phyloP scores from a whole-genome alignment of 2,888 invertebrate species.

The Melitaea athalia region DNA sequence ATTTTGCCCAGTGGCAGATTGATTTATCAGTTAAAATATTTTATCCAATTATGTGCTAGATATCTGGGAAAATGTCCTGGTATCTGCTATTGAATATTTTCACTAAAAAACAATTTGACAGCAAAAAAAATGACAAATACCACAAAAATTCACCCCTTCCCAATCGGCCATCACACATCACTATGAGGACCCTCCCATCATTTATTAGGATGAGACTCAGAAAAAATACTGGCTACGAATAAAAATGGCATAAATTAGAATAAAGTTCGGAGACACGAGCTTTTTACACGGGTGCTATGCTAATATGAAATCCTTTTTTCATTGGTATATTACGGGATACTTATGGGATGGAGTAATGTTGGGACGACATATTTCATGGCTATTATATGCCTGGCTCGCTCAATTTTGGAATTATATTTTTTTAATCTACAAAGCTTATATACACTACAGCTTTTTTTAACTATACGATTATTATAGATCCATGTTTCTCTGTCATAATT shows the following conservation, averaged over 20 bases:
- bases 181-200: constrained; percentile 30
- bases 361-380: neutral
- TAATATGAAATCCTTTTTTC: constrained; percentile 14
- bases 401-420: neutral
- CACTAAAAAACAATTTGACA: neutral
- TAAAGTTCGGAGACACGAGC: constrained; percentile 26
- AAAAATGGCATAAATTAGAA: constrained; percentile 27
- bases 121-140: neutral
- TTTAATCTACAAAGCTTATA: neutral
- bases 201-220: constrained; percentile 24
- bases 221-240: constrained; percentile 25
- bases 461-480: too few relatives aligned
- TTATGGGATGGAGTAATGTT: neutral
- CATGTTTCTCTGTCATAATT: too few relatives aligned
- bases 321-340: neutral
- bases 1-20: too few relatives aligned
- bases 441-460: too few relatives aligned
- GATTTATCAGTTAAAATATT: too few relatives aligned
- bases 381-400: neutral
- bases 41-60: neutral
- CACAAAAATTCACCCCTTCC: neutral
- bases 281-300: constrained; percentile 28
- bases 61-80: neutral
- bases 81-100: too few relatives aligned
- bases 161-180: constrained; percentile 18